Conservation (phyloP, 2,113 vertebrate species). For the Isichthys henryi region DNA sequence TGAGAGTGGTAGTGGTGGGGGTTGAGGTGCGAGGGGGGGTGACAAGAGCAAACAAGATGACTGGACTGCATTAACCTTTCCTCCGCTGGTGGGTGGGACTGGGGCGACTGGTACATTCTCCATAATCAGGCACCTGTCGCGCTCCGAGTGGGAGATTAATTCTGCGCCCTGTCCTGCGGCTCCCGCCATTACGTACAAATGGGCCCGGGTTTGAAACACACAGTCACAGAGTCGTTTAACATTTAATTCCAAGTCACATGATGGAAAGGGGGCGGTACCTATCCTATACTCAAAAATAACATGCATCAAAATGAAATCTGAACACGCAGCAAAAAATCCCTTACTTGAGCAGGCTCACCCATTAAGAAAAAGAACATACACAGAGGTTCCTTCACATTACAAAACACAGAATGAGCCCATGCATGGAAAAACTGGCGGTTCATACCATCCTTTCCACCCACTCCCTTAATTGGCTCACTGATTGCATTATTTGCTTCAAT, state of each 20-base stretch:
- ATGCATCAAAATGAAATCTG: conserved; percentile 41
- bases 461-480: conserved; percentile 2
- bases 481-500: conserved; percentile 6
- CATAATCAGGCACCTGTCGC: conserved; percentile 67
- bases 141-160: conserved; percentile 64
- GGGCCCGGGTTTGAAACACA: conserved; percentile 57
- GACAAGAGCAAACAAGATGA: conserved; percentile 54
- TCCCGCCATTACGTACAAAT: conserved; percentile 39
- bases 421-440: neutral
- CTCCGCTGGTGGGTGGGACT: conserved; percentile 48
- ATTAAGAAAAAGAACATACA: neutral
- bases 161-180: conserved; percentile 44
- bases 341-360: neutral
- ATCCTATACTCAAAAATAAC: conserved; percentile 48
- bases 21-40: conserved; percentile 37
- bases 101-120: conserved; percentile 55
- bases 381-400: neutral
- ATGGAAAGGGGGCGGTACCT: conserved; percentile 33
- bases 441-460: neutral
- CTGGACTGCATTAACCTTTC: conserved; percentile 71
- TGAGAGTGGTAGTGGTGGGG: conserved; percentile 32
- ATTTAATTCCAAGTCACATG: conserved; percentile 17
- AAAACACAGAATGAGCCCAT: neutral
- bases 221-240: conserved; percentile 57
- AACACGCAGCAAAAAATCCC: conserved; percentile 23